These are phyloP conservation scores for Valencia hispanica DNA, from an alignment of 2,797 vertebrate genomes.

Conservation along the genomic window DNA sequence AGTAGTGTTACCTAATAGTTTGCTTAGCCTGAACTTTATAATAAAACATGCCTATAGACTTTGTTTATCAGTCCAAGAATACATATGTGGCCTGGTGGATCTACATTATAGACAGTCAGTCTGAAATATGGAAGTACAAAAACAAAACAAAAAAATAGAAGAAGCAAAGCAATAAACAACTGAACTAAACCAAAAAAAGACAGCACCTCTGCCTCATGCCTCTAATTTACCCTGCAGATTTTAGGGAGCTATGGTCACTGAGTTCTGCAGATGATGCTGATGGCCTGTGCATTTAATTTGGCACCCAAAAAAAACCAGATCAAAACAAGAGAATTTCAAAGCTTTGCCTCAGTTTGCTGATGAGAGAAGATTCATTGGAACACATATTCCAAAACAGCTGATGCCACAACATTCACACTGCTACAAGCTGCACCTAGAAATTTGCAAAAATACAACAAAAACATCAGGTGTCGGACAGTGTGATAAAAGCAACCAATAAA, in stretches of 20 bases:
- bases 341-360: constrained; percentile 60
- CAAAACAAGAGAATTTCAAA: constrained; percentile 41
- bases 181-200: constrained; percentile 65
- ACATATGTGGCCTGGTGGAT: constrained; percentile 49
- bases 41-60: constrained; percentile 47
- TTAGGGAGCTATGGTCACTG: constrained; percentile 45
- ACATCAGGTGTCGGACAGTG: constrained; percentile 13
- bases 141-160: constrained; percentile 13
- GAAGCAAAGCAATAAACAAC: constrained; percentile 9
- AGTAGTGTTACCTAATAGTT: constrained; percentile 55
- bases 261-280: constrained; percentile 54
- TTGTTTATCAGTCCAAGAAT: constrained; percentile 60
- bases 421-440: constrained; percentile 35
- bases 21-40: constrained; percentile 70
- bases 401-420: constrained; percentile 25
- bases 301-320: constrained; percentile 48
- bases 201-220: constrained; percentile 55
- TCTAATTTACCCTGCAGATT: constrained; percentile 51
- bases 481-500: constrained; percentile 27
- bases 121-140: constrained; percentile 27
- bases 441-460: constrained; percentile 14
- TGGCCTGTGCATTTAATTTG: constrained; percentile 62
- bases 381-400: constrained; percentile 49
- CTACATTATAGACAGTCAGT: constrained; percentile 46
- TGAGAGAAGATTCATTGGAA: constrained; percentile 51